phyloP scores from a whole-genome alignment of 2,888 invertebrate genomes.

The Bruchidius siliquastri region DNA sequence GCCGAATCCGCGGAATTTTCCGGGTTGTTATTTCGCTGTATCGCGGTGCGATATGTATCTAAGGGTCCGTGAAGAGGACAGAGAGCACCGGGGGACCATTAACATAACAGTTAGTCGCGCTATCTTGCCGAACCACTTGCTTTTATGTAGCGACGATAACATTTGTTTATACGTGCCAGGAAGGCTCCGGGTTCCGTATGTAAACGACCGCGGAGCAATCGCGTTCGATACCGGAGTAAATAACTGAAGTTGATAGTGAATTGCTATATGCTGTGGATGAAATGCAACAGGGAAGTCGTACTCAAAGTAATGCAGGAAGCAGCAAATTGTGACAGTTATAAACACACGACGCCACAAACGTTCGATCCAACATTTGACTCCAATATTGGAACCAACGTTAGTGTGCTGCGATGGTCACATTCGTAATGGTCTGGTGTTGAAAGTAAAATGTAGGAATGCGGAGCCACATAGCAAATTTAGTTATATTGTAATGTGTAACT shows the following conservation, averaged over 20 bases:
- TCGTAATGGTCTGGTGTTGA: too few relatives aligned
- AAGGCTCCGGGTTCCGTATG: not conserved
- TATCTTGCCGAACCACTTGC: not conserved
- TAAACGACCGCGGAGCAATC: not conserved
- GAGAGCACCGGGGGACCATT: not conserved
- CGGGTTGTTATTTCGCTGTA: not conserved
- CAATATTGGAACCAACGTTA: too few relatives aligned
- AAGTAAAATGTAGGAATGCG: too few relatives aligned
- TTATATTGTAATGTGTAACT: too few relatives aligned
- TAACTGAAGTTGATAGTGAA: not conserved
- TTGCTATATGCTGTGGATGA: not conserved
- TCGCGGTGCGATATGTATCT: not conserved
- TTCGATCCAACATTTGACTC: too few relatives aligned
- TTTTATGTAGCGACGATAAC: not conserved
- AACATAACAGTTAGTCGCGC: not conserved
- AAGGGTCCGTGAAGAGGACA: not conserved
- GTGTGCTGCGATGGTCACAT: too few relatives aligned
- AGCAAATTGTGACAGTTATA: too few relatives aligned
- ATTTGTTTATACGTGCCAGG: not conserved
- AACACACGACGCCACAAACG: too few relatives aligned
- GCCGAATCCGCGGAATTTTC: not conserved
- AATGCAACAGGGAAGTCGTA: not conserved
- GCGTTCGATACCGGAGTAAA: not conserved
- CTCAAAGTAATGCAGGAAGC: not conserved
- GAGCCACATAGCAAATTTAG: too few relatives aligned